Evolutionary conservation across 2,797 vertebrate genomes (phyloP).

Genomic region (Lepilemur septentrionalis): DNA sequence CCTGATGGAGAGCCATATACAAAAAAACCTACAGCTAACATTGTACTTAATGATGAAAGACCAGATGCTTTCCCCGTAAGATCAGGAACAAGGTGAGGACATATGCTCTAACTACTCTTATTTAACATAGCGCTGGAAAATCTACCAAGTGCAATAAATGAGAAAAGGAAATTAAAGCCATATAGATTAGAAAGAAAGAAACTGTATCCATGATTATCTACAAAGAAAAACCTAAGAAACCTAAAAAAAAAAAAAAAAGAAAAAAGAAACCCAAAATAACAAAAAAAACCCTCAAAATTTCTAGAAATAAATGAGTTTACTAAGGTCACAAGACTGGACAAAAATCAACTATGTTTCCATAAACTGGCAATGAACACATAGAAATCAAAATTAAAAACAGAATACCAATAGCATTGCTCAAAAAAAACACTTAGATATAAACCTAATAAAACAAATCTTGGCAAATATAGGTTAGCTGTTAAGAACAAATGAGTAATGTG

Average conservation of each 20-base stretch:
- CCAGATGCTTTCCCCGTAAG: not conserved
- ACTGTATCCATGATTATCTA: not conserved
- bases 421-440: not conserved
- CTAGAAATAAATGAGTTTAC: not conserved
- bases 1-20: not conserved
- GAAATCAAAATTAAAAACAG: not conserved
- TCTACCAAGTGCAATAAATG: not conserved
- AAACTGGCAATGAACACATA: not conserved
- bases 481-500: not conserved
- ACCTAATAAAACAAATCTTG: conserved; percentile 8
- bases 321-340: not conserved
- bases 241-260: not conserved
- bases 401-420: not conserved
- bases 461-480: not conserved
- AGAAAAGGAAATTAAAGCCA: not conserved
- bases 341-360: not conserved
- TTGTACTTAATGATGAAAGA: not conserved
- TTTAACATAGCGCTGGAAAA: not conserved
- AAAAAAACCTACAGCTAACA: not conserved
- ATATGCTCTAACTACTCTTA: not conserved
- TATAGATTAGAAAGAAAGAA: not conserved
- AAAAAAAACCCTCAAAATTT: not conserved
- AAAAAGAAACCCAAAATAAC: not conserved
- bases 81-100: not conserved
- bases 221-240: not conserved